Evolutionary conservation across 2,888 invertebrate genomes (phyloP), one percentile per base, ranked within the genome.

Genomic region (Macrosiphum euphorbiae): DNA sequence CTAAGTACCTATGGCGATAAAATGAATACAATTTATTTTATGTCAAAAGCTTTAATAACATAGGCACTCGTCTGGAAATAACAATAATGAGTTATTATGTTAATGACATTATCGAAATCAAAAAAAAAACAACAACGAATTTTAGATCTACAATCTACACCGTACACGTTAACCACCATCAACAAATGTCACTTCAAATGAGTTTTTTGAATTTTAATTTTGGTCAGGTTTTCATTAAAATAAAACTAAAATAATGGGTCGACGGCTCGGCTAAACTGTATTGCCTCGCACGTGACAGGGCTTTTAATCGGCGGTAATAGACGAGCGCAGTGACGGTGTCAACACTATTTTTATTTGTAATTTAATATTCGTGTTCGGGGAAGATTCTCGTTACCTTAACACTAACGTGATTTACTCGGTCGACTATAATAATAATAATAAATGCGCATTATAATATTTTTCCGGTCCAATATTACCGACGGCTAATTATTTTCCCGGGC

Each of bases 281-380:
- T 78, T 78, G 78, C 35, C 2, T 0, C 20, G 35, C 78, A 35
- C 78, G 88, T 50, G 88, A 88, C 52, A 55, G 35, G 35, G 52
- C 35, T 88, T 52, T 88, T 88, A 88, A 88, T 88, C 35, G n/a
- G 35, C 24, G 35, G 24, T 88, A 88, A 52, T 52, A 55, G 52
- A 35, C 20, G 87, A 20, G n/a, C 16, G 20, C 28, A 50, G 50
- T 20, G n/a, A 87, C 28, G 87, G 13, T 87, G 87, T 50, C 20
- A n/a, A 87, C 16, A 50, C n/a, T 87, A 24, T 50, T 50, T 87
- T 47, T 47, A 87, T 78, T 78, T 78, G 78, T 78, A 78, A 78
- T 78, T 78, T 35, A 78, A 78, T 78, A 35, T 35, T 78, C 35
- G 35, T 35, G 78, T 20, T 20, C 35, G 20, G 2, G 20, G 78